A percentile compares a stretch with the other conserved stretches of the same genome.
These are phyloP conservation scores for Tetropium fuscum DNA, from an alignment of 2,888 invertebrate genomes.

Conservation along the genomic window DNA sequence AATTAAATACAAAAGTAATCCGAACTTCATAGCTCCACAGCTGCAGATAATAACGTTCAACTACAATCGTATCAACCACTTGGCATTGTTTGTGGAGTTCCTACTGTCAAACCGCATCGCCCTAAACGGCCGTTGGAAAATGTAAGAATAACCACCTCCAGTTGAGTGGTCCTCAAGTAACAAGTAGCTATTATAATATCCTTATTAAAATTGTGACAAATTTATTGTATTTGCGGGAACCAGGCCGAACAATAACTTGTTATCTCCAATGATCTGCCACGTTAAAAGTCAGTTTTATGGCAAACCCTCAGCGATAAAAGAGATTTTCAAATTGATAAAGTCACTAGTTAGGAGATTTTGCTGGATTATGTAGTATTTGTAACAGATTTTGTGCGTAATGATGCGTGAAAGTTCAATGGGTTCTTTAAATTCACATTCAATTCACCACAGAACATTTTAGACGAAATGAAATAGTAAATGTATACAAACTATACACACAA, in stretches of 20 bases:
- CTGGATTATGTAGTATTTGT: slow-evolving; percentile 32
- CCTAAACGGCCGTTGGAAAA: slow-evolving; percentile 48
- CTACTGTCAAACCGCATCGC: slow-evolving; percentile 49
- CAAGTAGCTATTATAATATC: slow-evolving; percentile 53
- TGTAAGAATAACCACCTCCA: slow-evolving; percentile 48
- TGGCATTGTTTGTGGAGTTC: slow-evolving; percentile 48
- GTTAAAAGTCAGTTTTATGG: slow-evolving; percentile 54
- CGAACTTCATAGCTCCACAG: slow-evolving; percentile 30
- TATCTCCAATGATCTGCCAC: slow-evolving; percentile 45
- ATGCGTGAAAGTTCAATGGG: slow-evolving; percentile 18
- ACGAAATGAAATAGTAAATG: not conserved
- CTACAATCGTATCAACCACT: slow-evolving; percentile 51
- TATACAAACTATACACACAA: too few relatives aligned
- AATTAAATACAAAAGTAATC: slow-evolving; percentile 15
- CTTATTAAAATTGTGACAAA: slow-evolving; percentile 54
- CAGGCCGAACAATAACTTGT: slow-evolving; percentile 46
- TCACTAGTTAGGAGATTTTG: slow-evolving; percentile 39
- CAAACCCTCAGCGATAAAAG: slow-evolving; percentile 41
- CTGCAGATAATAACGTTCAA: slow-evolving; percentile 43
- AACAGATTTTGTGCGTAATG: slow-evolving; percentile 34
- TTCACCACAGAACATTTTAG: not conserved
- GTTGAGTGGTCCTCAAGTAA: slow-evolving; percentile 42
- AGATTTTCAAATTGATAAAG: slow-evolving; percentile 50
- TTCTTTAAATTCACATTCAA: not conserved
- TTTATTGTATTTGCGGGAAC: slow-evolving; percentile 54